Base-by-base conservation (phyloP, 1,140 invertebrate species). In the Atopsyche davidsoni region DNA sequence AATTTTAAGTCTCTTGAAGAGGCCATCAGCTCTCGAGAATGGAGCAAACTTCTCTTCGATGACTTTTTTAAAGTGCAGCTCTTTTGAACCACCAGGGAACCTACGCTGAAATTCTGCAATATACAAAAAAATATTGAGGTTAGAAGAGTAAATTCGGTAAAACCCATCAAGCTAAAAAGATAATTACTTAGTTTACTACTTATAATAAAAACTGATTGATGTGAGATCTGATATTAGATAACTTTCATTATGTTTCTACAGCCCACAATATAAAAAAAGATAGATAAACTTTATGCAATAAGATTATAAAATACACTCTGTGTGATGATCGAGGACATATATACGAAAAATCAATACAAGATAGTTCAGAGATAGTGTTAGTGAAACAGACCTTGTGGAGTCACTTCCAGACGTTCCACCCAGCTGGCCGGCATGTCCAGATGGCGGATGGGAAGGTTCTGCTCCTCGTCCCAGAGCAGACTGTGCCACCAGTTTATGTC, bases 401-500 rank as follows among this genome's bases (percentile, higher is more conserved):
- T 69, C 16, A 94, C 78, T 39, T 79, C 69, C 4, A 93, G 74
- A 32, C 80, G 75, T 40, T 79, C 72, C 3, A 88, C 83, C 83
- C 90, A 94, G 23, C 86, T 85, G 9, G 71, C 64, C 0, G 89
- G 87, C 75, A 90, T 83, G 55, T 89, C 86, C 16, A 92, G 67
- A 67, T 86, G 84, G 81, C 2, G 64, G 65, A 3, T 77, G 69
- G 22, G 76, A 62, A 7, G 73, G 66, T 38, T 73, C 60, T 62
- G 66, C 0, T 82, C 79, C 59, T 87, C 83, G 1, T 80, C 83
- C 0, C 79, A 70, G 6, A 89, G 61, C 7, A 89, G 61, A 57
- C 83, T 81, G 59, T 86, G 81, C 86, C 86, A 89, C 32, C 76
- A 73, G 1, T 63, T 49, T 0, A 72, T 50, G 36, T 85, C 75